A percentile compares a stretch with the other conserved stretches of the same genome.
These are phyloP conservation scores for Coluber constrictor DNA, from an alignment of 2,797 vertebrate genomes.

Conservation along the genomic window DNA sequence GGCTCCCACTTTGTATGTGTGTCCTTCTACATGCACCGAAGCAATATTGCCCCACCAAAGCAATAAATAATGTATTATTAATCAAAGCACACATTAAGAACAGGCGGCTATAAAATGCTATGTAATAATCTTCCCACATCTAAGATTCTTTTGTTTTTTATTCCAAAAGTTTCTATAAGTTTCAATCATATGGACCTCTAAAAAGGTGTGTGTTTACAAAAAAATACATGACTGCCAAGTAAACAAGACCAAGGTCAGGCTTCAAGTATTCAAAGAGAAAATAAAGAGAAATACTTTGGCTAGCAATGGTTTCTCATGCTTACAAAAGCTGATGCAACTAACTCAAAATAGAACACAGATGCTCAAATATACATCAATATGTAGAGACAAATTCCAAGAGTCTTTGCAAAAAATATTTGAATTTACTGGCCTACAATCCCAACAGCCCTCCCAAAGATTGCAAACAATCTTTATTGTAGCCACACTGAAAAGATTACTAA, in stretches of 20 bases:
- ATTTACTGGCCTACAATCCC: background rate
- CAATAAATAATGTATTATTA: background rate
- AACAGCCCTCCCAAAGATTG: background rate
- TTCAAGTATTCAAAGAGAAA: background rate
- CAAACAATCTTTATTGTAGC: background rate
- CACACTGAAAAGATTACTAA: background rate
- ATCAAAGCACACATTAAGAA: background rate
- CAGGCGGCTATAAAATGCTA: background rate
- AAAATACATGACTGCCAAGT: background rate
- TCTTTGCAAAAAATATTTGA: background rate
- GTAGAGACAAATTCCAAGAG: background rate
- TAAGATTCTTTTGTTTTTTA: background rate
- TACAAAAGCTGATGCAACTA: background rate
- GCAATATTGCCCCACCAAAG: background rate
- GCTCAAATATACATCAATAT: background rate
- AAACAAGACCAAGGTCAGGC: background rate
- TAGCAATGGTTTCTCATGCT: background rate
- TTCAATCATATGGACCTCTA: background rate
- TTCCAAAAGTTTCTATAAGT: background rate
- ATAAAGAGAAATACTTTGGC: background rate
- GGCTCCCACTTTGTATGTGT: background rate
- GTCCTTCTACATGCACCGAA: background rate
- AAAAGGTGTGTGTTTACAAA: too few relatives aligned
- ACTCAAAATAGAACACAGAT: background rate
- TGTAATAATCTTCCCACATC: background rate